These are phyloP conservation scores for Podarcis cretensis DNA, from an alignment of 2,113 vertebrate species.

Conservation along the genomic window DNA sequence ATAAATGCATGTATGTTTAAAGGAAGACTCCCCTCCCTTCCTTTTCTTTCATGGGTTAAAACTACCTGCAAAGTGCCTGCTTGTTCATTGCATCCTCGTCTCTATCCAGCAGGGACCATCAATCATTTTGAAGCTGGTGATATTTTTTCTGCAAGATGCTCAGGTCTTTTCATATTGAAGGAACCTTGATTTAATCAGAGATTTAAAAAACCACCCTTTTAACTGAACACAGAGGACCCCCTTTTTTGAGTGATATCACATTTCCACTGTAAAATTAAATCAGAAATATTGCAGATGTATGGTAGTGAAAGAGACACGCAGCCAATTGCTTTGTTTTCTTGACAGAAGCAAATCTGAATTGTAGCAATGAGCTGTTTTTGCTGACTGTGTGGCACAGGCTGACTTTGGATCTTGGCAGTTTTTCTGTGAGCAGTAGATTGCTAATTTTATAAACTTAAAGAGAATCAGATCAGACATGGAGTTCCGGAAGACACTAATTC, in stretches of 20 bases:
- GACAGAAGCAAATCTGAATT: conserved; percentile 41
- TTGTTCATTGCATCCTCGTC: conserved; percentile 44
- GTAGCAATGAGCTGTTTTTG: conserved; percentile 27
- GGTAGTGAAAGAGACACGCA: conserved; percentile 28
- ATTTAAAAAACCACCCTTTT: conserved; percentile 54
- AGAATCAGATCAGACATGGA: conserved; percentile 58
- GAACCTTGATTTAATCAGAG: conserved; percentile 64
- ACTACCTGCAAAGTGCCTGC: not conserved
- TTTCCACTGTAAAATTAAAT: conserved; percentile 59
- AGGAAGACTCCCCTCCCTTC: not conserved
- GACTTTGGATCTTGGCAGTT: conserved; percentile 47
- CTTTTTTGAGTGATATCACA: conserved; percentile 42
- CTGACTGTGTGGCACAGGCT: conserved; percentile 41
- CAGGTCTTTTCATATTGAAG: conserved; percentile 53
- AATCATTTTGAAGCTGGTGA: conserved; percentile 57
- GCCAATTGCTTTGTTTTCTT: conserved; percentile 44
- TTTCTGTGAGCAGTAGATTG: conserved; percentile 49
- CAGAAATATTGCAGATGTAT: not conserved
- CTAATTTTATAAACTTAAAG: conserved; percentile 69
- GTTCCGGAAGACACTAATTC: conserved; percentile 63
- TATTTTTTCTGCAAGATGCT: conserved; percentile 68
- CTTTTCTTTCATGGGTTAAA: conserved; percentile 7
- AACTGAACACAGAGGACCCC: conserved; percentile 33
- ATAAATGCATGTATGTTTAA: not conserved
- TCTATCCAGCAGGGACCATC: conserved; percentile 47